These are phyloP conservation scores for Mactromeris polynyma DNA, from an alignment of 2,888 invertebrate species.

Conservation along the genomic window DNA sequence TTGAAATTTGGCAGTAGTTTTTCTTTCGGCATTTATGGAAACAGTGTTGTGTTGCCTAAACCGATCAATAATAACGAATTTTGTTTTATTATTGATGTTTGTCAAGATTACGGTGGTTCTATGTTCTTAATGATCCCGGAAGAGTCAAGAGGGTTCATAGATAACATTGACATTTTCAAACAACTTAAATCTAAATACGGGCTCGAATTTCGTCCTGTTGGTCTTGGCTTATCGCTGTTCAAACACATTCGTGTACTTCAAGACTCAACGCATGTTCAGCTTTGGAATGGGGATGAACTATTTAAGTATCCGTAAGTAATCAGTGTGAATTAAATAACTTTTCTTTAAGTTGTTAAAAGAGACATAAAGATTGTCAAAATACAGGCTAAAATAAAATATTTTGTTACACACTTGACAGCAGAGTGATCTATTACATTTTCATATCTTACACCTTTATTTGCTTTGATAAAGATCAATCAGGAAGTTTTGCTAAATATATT, in stretches of 20 bases:
- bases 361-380: too few relatives aligned
- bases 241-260: constrained; percentile 34
- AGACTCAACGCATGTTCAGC: constrained; percentile 15
- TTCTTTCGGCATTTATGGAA: constrained; percentile 44
- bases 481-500: too few relatives aligned
- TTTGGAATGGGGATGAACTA: constrained; percentile 53
- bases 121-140: constrained; percentile 57
- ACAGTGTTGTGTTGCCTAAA: constrained; percentile 30
- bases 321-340: too few relatives aligned
- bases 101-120: constrained; percentile 51
- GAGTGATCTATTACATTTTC: too few relatives aligned
- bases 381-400: too few relatives aligned
- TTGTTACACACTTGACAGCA: too few relatives aligned
- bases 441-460: too few relatives aligned
- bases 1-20: constrained; percentile 51
- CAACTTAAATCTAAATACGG: constrained; percentile 24
- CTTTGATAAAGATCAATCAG: too few relatives aligned
- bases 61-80: constrained; percentile 37
- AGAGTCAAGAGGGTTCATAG: constrained; percentile 43
- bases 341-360: too few relatives aligned
- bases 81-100: constrained; percentile 59
- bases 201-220: constrained; percentile 40
- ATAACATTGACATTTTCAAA: constrained; percentile 21
- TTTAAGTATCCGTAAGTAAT: constrained; percentile 57
- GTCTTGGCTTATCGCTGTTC: constrained; percentile 59